Percentiles rank a stretch among this genome's conserved stretches.
These are phyloP conservation scores for Parazoanthus swiftii DNA, from an alignment of 92 coral and sea anemone species.

Conservation along the genomic window DNA sequence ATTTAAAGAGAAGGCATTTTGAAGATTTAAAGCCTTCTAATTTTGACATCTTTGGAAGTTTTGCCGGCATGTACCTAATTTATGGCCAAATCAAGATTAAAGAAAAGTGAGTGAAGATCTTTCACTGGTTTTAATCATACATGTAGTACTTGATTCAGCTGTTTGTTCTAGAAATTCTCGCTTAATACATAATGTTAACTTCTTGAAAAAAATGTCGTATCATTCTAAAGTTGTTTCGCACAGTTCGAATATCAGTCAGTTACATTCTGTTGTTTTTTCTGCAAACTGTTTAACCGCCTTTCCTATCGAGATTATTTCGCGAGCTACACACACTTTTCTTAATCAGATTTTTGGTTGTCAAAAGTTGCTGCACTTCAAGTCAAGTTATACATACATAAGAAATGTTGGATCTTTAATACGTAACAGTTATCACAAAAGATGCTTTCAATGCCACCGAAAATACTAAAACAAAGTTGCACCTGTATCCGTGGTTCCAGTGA, in stretches of 20 bases:
- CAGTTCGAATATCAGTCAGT: background rate
- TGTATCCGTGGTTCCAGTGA: too few relatives aligned
- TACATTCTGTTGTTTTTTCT: background rate
- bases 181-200: background rate
- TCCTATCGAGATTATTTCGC: background rate
- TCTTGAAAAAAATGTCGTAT: background rate
- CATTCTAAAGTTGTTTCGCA: background rate
- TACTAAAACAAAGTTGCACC: too few relatives aligned
- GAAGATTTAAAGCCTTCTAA: background rate
- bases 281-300: background rate
- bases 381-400: background rate
- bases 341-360: background rate
- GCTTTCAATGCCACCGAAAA: too few relatives aligned
- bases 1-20: background rate
- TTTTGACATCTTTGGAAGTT: background rate
- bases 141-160: background rate
- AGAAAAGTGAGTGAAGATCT: constrained; percentile 17
- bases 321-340: background rate
- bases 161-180: background rate
- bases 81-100: constrained; percentile 33
- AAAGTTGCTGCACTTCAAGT: background rate
- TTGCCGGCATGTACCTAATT: constrained; percentile 29
- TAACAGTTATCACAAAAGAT: background rate
- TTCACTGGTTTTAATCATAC: background rate
- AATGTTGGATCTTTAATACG: background rate